Evolutionary conservation across 2,888 invertebrate genomes (phyloP).

Genomic region (Nebria salina): DNA sequence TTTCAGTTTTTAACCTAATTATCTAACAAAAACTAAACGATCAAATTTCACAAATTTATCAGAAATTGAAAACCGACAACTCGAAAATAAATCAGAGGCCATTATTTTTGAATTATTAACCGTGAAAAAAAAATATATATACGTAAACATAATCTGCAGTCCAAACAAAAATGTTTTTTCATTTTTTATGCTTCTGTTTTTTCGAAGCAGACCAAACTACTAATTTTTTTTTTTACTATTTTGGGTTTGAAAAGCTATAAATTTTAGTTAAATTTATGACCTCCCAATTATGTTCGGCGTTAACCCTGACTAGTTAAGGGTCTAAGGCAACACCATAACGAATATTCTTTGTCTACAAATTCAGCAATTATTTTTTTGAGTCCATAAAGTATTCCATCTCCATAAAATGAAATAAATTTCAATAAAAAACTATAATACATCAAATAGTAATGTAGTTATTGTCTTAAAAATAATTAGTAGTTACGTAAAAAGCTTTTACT

Average conservation of each 20-base stretch:
- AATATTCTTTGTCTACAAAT: slow-evolving; percentile 8
- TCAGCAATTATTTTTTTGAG: neutral
- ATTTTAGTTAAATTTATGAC: slow-evolving; percentile 54
- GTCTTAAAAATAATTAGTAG: no score
- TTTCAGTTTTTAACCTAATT: neutral
- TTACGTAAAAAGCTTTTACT: no score
- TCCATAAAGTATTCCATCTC: no score
- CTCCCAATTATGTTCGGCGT: slow-evolving; percentile 50
- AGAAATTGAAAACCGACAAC: slow-evolving; percentile 4
- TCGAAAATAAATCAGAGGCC: slow-evolving; percentile 24
- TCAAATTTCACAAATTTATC: slow-evolving; percentile 20
- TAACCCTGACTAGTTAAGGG: slow-evolving; percentile 20
- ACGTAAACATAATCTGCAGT: slow-evolving; percentile 32
- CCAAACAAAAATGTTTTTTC: slow-evolving; percentile 33
- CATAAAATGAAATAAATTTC: no score
- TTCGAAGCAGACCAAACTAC: slow-evolving; percentile 29
- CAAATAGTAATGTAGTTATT: no score
- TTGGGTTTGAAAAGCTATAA: slow-evolving; percentile 50
- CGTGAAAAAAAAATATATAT: slow-evolving; percentile 11
- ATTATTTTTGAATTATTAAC: slow-evolving; percentile 38
- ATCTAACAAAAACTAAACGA: neutral
- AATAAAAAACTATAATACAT: no score
- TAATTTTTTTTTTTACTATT: slow-evolving; percentile 35
- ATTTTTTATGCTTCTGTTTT: slow-evolving; percentile 31
- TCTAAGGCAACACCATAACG: neutral